These are phyloP conservation scores for Luehdorfia chinensis DNA, from an alignment of 1,140 invertebrate species.

Conservation along the genomic window DNA sequence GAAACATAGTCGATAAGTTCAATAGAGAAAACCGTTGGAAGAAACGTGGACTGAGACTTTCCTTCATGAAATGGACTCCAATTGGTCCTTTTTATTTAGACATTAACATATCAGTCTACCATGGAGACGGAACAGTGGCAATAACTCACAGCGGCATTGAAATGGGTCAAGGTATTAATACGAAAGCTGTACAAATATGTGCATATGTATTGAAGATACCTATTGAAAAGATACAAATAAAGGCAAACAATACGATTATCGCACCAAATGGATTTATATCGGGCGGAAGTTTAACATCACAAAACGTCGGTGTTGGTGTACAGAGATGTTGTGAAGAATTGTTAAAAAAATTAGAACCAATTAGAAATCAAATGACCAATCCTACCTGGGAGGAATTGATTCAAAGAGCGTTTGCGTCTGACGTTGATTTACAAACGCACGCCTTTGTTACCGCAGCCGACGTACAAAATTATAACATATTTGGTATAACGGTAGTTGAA, in stretches of 20 bases:
- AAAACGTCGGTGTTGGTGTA: constrained; percentile 36
- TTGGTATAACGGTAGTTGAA: constrained; percentile 80
- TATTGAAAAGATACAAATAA: constrained; percentile 81
- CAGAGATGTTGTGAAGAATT: constrained; percentile 55
- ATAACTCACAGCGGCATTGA: constrained; percentile 88
- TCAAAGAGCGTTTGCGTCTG: constrained; percentile 68
- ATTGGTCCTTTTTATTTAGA: constrained; percentile 76
- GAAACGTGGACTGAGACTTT: constrained; percentile 83
- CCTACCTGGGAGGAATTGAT: constrained; percentile 81
- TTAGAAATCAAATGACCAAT: constrained; percentile 74
- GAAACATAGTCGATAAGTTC: constrained; percentile 76
- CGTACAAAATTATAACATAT: constrained; percentile 78
- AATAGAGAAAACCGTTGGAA: constrained; percentile 86
- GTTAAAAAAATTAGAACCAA: constrained; percentile 78
- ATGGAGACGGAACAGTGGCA: constrained; percentile 85
- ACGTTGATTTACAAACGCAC: constrained; percentile 80
- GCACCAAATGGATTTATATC: constrained; percentile 78
- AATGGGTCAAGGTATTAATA: constrained; percentile 90
- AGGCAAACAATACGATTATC: constrained; percentile 80
- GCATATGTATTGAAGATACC: constrained; percentile 84
- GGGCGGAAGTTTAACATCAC: constrained; percentile 77
- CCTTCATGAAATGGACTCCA: constrained; percentile 81
- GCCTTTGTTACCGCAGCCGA: constrained; percentile 75
- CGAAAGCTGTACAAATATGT: constrained; percentile 84
- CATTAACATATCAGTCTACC: constrained; percentile 83